Base-by-base conservation (phyloP, 2,888 invertebrate species). In the Polyommatus iphigenia region DNA sequence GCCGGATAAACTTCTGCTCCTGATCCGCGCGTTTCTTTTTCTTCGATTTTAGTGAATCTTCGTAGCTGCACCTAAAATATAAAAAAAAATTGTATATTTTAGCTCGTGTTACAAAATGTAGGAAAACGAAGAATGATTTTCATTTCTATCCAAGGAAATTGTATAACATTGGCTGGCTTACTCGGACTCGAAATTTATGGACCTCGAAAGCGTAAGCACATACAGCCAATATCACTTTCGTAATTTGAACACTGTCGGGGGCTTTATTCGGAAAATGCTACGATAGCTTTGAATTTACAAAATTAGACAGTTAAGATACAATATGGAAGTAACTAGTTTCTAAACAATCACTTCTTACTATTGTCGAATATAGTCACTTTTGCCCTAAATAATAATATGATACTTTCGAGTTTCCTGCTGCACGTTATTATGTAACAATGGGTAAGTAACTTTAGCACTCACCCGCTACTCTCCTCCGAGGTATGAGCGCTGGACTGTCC, bases 401-500 rank as follows among this genome's bases (percentile, higher is more conserved):
- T 10, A 46, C 0, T 46, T 41, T 46, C 3, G 46, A 46, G 46
- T 10, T 46, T 46, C 13, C 3, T 46, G 46, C 46, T 46, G 46
- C 46, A 46, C 13, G 46, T 46, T 46, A 46, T 3, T 46, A 7
- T 36, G 36, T 46, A 10, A 46, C 10, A 46, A 46, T 59, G 36
- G 18, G 7, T 6, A 36, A 36, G 3, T 18, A 72, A 36, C 72
- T 13, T 10, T 6, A 10, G 29, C 29, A 85, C 90, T 83, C 85
- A 96, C 96, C 96, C 96, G 93, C 96, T 96, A 88, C 96, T 96
- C 83, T 96, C 96, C 82, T 95, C 96, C 3, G 96, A 96, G 18
- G 96, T 96, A 82, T 96, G 96, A 71, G 95, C 93, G 78, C 95
- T 95, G 84, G 96, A 96, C 83, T 96, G 96, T 32, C 96, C 96